A percentile compares a stretch with the other conserved stretches of the same genome.
phyloP scores from a whole-genome alignment of 37 sponge, comb jelly and placozoan species.

The Oscarella lobularis region DNA sequence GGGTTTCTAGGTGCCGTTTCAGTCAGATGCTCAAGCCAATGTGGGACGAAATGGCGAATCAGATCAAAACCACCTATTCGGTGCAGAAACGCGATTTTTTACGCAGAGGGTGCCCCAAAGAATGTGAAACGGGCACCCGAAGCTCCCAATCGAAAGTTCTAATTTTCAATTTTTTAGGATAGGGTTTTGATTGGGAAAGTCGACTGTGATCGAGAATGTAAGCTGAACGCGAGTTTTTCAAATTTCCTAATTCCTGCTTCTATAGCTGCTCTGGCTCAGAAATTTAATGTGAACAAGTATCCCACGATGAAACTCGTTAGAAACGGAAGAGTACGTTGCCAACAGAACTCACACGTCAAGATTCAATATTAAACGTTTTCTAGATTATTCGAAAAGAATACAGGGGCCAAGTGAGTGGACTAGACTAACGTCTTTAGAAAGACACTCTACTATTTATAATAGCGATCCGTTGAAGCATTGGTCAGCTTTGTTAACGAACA shows the following conservation, averaged over 20 bases:
- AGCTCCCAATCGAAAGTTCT: not conserved
- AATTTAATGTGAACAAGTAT: conserved; percentile 80
- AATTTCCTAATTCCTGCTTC: not conserved
- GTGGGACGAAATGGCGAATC: conserved; percentile 78
- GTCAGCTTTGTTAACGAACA: conserved; percentile 8
- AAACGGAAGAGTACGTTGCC: conserved; percentile 46
- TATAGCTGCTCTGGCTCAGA: not conserved
- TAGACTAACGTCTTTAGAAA: too few relatives aligned
- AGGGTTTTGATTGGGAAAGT: conserved; percentile 46
- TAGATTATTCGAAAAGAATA: conserved; percentile 64
- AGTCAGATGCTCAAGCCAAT: conserved; percentile 89
- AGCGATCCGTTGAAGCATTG: conserved; percentile 36
- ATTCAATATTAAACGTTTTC: not conserved
- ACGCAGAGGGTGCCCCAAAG: too few relatives aligned
- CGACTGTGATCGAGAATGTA: conserved; percentile 49
- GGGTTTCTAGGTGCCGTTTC: conserved; percentile 55
- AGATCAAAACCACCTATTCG: conserved; percentile 6
- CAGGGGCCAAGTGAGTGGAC: conserved; percentile 56
- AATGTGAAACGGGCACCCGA: too few relatives aligned
- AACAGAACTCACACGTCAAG: not conserved
- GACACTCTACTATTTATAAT: too few relatives aligned
- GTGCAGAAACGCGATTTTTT: too few relatives aligned
- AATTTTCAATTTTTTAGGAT: conserved; percentile 13
- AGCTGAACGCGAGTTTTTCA: conserved; percentile 7
- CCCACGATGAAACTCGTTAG: conserved; percentile 88